phyloP scores from a whole-genome alignment of 2,888 invertebrate species.

The Epistrophe eligans region DNA sequence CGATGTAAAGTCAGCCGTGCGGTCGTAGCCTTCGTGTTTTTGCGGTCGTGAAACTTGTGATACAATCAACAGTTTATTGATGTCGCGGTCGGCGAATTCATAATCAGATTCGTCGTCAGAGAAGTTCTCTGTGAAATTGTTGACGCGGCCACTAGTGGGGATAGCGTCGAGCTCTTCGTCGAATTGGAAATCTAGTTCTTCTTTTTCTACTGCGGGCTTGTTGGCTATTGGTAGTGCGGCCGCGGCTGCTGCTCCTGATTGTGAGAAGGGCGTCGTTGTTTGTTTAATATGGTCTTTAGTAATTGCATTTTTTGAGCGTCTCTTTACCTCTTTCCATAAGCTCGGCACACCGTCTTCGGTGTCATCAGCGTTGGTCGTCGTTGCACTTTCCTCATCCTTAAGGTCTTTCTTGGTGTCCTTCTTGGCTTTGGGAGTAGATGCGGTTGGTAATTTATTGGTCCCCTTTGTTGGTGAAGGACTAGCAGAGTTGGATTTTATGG shows the following conservation, averaged over 20 bases:
- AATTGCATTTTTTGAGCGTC: slow-evolving; percentile 85
- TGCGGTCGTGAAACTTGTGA: slow-evolving; percentile 90
- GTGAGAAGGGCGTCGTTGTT: slow-evolving; percentile 77
- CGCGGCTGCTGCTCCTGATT: slow-evolving; percentile 81
- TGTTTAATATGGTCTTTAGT: slow-evolving; percentile 84
- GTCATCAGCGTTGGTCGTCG: slow-evolving; percentile 87
- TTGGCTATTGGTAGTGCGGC: slow-evolving; percentile 78
- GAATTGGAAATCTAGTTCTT: slow-evolving; percentile 98
- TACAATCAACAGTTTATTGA: slow-evolving; percentile 97
- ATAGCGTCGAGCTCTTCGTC: slow-evolving; percentile 97
- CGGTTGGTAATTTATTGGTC: slow-evolving; percentile 39
- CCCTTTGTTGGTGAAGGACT: slow-evolving; percentile 65
- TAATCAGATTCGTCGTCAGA: slow-evolving; percentile 94
- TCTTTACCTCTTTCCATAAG: slow-evolving; percentile 86
- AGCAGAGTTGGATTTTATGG: slow-evolving; percentile 29
- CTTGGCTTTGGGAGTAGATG: slow-evolving; percentile 62
- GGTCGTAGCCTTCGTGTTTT: slow-evolving; percentile 95
- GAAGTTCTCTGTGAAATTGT: slow-evolving; percentile 91
- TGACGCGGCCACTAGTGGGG: slow-evolving; percentile 88
- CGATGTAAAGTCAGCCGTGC: slow-evolving; percentile 94
- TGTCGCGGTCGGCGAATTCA: slow-evolving; percentile 96
- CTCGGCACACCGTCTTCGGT: slow-evolving; percentile 80
- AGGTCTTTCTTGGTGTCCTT: slow-evolving; percentile 47
- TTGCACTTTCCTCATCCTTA: slow-evolving; percentile 43
- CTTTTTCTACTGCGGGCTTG: slow-evolving; percentile 84